Percentiles rank a stretch among this genome's conserved stretches.
phyloP scores from a whole-genome alignment of 1,140 invertebrate species.

The Lordiphosa collinella region DNA sequence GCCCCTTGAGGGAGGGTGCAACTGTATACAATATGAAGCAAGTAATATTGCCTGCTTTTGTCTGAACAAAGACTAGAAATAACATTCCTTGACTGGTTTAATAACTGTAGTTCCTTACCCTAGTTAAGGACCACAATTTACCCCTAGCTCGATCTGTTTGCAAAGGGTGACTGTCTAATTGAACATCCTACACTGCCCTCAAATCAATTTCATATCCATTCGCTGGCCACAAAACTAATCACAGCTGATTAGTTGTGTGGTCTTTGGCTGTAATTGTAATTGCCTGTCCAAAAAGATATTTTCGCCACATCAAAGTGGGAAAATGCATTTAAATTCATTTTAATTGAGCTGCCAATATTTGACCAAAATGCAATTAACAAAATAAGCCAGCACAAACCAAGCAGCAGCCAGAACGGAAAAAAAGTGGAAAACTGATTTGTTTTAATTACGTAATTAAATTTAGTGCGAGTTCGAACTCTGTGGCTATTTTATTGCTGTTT shows the following conservation, averaged over 20 bases:
- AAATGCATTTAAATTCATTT: conserved; percentile 69
- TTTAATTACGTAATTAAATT: conserved; percentile 75
- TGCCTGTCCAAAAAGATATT: conserved; percentile 54
- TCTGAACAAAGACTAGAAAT: no score
- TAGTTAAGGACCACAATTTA: no score
- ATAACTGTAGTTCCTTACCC: no score
- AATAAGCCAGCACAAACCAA: conserved; percentile 45
- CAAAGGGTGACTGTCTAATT: no score
- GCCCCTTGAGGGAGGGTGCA: conserved; percentile 43
- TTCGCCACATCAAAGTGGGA: conserved; percentile 32
- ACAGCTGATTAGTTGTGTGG: conserved; percentile 27
- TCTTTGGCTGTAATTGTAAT: conserved; percentile 49
- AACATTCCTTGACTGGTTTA: no score
- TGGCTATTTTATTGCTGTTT: no score
- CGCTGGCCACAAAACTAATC: conserved; percentile 34
- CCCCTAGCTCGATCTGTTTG: neutral
- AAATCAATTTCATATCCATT: conserved; percentile 15
- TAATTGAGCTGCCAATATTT: conserved; percentile 79
- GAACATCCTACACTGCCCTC: no score
- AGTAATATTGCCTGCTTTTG: no score
- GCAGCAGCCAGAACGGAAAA: no score
- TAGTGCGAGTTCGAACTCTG: conserved; percentile 8
- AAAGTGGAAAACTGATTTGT: conserved; percentile 46
- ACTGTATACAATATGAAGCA: no score
- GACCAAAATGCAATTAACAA: conserved; percentile 79